Base-by-base conservation (phyloP, 2,113 vertebrate species). In the Crypturellus undulatus region DNA sequence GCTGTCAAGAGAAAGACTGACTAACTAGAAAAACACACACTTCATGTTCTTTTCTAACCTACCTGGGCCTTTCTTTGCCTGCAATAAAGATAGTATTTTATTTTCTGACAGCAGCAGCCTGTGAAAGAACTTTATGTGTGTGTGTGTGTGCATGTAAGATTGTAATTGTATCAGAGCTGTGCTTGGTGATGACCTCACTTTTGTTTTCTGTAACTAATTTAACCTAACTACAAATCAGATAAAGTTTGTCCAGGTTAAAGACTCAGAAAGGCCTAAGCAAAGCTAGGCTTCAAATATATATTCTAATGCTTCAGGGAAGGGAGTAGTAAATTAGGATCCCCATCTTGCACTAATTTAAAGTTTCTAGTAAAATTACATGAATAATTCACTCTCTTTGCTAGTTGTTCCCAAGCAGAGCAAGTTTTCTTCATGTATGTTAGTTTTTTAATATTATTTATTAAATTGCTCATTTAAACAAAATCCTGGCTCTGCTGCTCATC, bases 31-130 rank as follows among this genome's bases (percentile, higher is more conserved):
- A 54, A 68, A 1, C 5, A 9, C 20, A 71, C 43, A 88, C 40
- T 79, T 67, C 4, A 8, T 26, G 54, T 60, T 78, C 71, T 54
- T 52, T 80, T 95, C 92, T 15, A 75, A 67, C 43, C 59, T 76
- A n/a, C 38, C 21, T 75, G 28, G 40, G 32, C 8, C 16, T n/a
- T 38, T 77, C 54, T 40, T 51, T 9, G 12, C 58, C 45, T 83
- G 47, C 36, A 54, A 26, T 36, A 87, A 59, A 86, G 59, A 62
- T 21, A 42, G 17, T 54, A 30, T 91, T 94, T 82, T 70, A 42
- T 96, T 85, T 91, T 75, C 64, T 82, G 54, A 87, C 42, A 79
- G 68, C 14, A 77, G 87, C 38, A 69, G 75, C 59, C 59, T 94
- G 36, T 87, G 60, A 78, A 76, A 85, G 62, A 68, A 47, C 40